Evolutionary conservation across 2,113 vertebrate genomes (phyloP).

Genomic region (Pao palembangensis): DNA sequence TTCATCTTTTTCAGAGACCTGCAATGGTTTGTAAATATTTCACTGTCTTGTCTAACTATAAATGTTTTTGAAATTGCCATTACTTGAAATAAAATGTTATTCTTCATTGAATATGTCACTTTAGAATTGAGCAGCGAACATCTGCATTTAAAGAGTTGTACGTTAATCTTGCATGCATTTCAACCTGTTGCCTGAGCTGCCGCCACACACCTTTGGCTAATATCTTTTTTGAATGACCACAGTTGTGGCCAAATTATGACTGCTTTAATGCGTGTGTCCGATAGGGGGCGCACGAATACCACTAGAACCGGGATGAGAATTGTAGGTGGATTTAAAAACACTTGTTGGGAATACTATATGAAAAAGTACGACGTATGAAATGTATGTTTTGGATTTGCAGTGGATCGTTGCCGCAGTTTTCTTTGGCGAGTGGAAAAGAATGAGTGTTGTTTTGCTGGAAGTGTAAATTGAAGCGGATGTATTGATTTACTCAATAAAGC

Average conservation of each 20-base stretch:
- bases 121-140: constrained; percentile 1
- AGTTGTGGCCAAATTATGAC: accelerated
- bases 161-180: constrained; percentile 1
- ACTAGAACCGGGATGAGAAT: neutral
- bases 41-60: constrained; percentile 53
- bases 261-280: neutral
- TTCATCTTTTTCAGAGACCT: constrained; percentile 5
- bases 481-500: too few relatives aligned
- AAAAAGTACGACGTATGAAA: constrained; percentile 10
- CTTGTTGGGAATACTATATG: neutral
- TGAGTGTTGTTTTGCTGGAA: too few relatives aligned
- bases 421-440: too few relatives aligned
- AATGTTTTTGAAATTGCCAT: constrained; percentile 20
- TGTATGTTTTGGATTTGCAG: neutral
- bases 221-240: too few relatives aligned
- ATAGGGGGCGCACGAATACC: constrained; percentile 20
- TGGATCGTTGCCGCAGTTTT: too few relatives aligned
- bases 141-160: neutral
- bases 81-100: constrained; percentile 67
- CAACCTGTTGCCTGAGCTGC: neutral
- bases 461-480: too few relatives aligned
- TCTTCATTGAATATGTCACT: neutral
- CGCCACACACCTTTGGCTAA: too few relatives aligned
- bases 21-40: constrained; percentile 72
- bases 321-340: neutral